Evolutionary conservation across 1,140 invertebrate species (phyloP).

Genomic region (Subanguina moxae): DNA sequence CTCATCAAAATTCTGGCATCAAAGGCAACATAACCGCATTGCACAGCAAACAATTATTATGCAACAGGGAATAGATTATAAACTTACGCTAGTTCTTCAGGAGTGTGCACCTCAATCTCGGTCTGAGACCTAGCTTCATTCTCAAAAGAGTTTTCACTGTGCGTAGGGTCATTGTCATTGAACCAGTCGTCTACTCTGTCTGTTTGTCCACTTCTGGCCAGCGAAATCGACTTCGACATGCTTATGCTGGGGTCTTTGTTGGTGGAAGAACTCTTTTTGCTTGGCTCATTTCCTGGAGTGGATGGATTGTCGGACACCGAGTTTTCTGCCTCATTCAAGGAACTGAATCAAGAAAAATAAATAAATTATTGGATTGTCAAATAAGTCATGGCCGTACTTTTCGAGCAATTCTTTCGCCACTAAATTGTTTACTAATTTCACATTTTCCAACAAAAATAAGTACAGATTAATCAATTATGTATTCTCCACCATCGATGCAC

Average conservation of each 20-base stretch:
- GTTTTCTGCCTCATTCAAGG: conserved; percentile 30
- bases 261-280: conserved; percentile 6
- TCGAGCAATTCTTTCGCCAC: too few species aligned
- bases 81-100: conserved; percentile 39
- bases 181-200: conserved; percentile 19
- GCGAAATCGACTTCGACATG: conserved; percentile 15
- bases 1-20: too few species aligned
- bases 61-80: neutral
- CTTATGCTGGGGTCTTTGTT: conserved; percentile 10
- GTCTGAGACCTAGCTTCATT: neutral
- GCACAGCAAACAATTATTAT: neutral
- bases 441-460: too few species aligned
- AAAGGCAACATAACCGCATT: too few species aligned
- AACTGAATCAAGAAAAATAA: conserved; percentile 22
- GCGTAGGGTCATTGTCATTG: conserved; percentile 14
- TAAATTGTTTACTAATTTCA: too few species aligned
- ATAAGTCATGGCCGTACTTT: too few species aligned
- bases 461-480: too few species aligned
- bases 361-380: too few species aligned
- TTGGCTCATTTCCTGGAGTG: conserved; percentile 7
- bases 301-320: conserved; percentile 13
- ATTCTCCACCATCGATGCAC: too few species aligned
- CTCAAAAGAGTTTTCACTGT: conserved; percentile 15
- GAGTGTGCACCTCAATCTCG: conserved; percentile 24
- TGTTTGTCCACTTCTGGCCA: conserved; percentile 10